A percentile compares a stretch with the other conserved stretches of the same genome.
Evolutionary conservation across 1,140 invertebrate genomes (phyloP).

Genomic region (Alviniconcha marisindica): DNA sequence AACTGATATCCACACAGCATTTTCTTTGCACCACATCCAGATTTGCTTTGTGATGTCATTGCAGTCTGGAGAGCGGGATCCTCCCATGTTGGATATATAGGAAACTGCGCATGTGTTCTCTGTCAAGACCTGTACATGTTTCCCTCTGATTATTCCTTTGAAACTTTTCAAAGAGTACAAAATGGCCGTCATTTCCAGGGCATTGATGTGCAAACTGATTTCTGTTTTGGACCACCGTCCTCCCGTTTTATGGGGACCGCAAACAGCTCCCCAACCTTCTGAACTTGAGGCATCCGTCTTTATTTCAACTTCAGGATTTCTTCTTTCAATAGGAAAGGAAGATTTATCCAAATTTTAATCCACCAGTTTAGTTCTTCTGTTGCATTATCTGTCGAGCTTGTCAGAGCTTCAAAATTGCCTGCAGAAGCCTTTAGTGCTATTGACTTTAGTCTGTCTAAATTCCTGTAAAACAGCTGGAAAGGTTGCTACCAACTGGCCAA

Average conservation of each 20-base stretch:
- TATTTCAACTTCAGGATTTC: slow-evolving; percentile 1
- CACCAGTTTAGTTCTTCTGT: too few relatives aligned
- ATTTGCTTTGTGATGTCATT: too few relatives aligned
- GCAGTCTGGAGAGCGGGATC: too few relatives aligned
- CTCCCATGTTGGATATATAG: slow-evolving; percentile 11
- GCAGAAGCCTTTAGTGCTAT: too few relatives aligned
- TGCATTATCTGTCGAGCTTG: too few relatives aligned
- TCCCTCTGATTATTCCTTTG: background rate
- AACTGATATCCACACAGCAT: background rate
- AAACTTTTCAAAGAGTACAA: background rate
- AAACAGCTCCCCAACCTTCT: background rate
- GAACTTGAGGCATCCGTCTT: slow-evolving; percentile 7
- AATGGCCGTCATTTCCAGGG: background rate
- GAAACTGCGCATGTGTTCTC: slow-evolving; percentile 22
- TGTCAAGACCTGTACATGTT: slow-evolving; percentile 4
- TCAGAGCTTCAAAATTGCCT: too few relatives aligned
- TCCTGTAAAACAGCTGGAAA: too few relatives aligned
- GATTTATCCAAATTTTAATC: too few relatives aligned
- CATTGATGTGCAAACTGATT: slow-evolving; percentile 1
- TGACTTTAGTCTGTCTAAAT: too few relatives aligned
- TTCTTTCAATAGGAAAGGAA: too few relatives aligned
- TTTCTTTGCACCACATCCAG: too few relatives aligned
- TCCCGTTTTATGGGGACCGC: background rate
- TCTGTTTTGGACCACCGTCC: background rate
- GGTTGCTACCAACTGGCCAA: too few relatives aligned